Base-by-base conservation (phyloP, 2,888 invertebrate species). In the Troides helena region DNA sequence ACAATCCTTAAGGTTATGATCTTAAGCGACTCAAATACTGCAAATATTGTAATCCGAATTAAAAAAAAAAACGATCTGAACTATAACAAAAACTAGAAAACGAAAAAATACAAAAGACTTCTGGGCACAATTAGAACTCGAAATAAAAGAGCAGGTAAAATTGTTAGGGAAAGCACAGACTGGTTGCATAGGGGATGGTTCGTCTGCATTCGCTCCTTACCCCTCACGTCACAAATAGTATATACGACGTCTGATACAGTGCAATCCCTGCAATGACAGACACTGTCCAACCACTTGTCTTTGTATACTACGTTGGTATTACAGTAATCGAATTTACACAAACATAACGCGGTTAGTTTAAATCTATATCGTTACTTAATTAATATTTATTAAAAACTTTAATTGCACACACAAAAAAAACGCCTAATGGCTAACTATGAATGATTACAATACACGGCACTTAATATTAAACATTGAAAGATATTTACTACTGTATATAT, bases 131-230 rank as follows among this genome's bases (percentile, higher is more conserved):
- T 50, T 17, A 12, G 50, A 18, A 17, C 4, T 4, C 50, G 5
- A 17, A 63, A 70, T 66, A 66, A 25, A 66, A 59, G 50, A 66
- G 62, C 70, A 70, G 70, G 70, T 70, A 67, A 66, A 70, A 53
- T 62, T 58, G 62, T 66, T 62, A 66, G 58, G 53, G 65, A 57
- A 69, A 60, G 68, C 43, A 43, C 50, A n/a, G 65, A 23, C 25
- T 18, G 46, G 30, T 39, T 10, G 50, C 50, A 50, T 5, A 50
- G 18, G 14, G 50, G 50, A 14, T 18, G 50, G 14, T 14, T 18
- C 17, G 14, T 50, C 14, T 14, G 50, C 39, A 17, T 50, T 50
- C 50, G 14, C 18, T 18, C 17, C 50, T 17, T 5, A 12, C 50
- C 17, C 17, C 10, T 39, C 39, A 39, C 65, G 36, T 58, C 23